Conservation (phyloP, 1,140 invertebrate genomes). For the Holcopasites calliopsidis region DNA sequence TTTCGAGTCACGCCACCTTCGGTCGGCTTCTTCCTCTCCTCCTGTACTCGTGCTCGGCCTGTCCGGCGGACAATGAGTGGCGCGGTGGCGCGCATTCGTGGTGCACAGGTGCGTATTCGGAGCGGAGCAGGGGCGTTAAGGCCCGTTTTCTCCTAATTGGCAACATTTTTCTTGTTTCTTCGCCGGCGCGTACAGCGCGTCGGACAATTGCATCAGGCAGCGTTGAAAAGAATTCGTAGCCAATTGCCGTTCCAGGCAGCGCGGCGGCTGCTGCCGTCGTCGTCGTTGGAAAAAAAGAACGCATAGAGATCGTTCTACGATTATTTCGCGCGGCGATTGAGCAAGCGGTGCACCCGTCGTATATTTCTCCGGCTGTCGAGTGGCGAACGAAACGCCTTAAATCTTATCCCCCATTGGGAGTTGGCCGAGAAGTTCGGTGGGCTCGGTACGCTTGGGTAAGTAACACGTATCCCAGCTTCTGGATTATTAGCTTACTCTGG, state of each 20-base stretch:
- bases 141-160: conserved; percentile 46
- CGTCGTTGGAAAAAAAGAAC: conserved; percentile 20
- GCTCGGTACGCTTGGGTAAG: neutral
- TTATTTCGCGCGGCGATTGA: conserved; percentile 45
- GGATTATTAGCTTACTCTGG: conserved; percentile 36
- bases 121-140: conserved; percentile 33
- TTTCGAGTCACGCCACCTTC: neutral
- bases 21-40: neutral
- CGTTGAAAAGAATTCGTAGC: conserved; percentile 34
- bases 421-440: neutral
- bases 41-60: neutral
- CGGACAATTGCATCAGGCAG: conserved; percentile 38
- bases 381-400: conserved; percentile 39
- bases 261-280: neutral
- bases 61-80: conserved; percentile 35
- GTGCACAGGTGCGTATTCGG: conserved; percentile 47
- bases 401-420: conserved; percentile 21
- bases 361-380: conserved; percentile 40
- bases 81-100: conserved; percentile 22
- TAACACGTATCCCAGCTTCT: neutral
- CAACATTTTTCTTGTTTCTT: conserved; percentile 41
- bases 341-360: conserved; percentile 27
- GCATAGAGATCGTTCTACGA: conserved; percentile 38
- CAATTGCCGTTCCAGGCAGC: conserved; percentile 26
- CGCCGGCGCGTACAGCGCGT: conserved; percentile 9